Evolutionary conservation across 2,888 invertebrate species (phyloP).

Genomic region (Eilema sororculum): DNA sequence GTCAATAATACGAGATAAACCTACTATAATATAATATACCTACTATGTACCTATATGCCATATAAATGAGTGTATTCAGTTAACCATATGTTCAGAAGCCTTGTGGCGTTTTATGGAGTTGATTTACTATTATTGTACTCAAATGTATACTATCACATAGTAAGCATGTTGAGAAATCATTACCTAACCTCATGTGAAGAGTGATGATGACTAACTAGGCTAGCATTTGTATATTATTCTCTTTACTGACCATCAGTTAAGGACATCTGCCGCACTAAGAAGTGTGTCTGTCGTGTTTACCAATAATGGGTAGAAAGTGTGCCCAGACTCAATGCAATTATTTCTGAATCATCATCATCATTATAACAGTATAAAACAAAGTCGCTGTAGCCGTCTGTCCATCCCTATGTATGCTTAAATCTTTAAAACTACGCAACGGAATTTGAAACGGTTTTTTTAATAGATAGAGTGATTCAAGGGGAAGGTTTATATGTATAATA

Average conservation of each 20-base stretch:
- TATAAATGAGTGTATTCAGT: constrained; percentile 26
- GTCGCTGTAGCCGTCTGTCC: no score
- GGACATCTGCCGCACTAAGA: not conserved
- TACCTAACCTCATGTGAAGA: constrained; percentile 8
- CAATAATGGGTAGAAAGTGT: not conserved
- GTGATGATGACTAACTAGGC: not conserved
- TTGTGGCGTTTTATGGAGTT: constrained; percentile 56
- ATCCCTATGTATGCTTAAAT: no score
- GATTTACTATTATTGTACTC: constrained; percentile 58
- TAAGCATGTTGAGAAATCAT: not conserved
- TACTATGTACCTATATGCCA: no score
- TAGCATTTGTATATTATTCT: not conserved
- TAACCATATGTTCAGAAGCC: constrained; percentile 59
- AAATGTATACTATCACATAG: constrained; percentile 33
- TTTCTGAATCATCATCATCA: no score
- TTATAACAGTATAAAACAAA: no score
- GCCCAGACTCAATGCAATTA: not conserved
- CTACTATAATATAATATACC: no score
- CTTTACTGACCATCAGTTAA: not conserved
- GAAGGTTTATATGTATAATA: no score
- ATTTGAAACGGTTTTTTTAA: no score
- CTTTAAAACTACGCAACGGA: no score
- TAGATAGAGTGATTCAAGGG: no score
- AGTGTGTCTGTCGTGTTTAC: not conserved
- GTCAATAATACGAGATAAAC: no score